Conservation (phyloP, 2,888 invertebrate species). For the Drosophila tanythrix region DNA sequence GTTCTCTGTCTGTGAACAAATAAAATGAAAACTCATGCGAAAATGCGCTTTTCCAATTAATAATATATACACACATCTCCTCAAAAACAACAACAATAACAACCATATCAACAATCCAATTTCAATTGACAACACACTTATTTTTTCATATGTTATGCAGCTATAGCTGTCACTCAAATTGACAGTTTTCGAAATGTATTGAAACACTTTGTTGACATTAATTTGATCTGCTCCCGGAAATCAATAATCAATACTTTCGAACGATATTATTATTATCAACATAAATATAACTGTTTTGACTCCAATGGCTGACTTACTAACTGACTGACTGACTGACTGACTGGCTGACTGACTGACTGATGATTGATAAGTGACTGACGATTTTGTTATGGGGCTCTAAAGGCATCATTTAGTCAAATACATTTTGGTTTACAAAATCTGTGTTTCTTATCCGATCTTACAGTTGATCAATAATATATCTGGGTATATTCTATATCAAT, state of each 20-base stretch:
- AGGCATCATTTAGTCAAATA: background rate
- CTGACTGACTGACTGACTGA: background rate
- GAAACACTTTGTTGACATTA: conserved; percentile 1
- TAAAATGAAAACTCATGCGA: conserved; percentile 26
- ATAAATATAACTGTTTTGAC: background rate
- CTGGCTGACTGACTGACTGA: background rate
- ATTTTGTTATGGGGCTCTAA: background rate
- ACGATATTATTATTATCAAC: background rate
- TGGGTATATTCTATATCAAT: background rate
- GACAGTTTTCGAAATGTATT: background rate
- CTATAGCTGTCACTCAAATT: conserved; percentile 7
- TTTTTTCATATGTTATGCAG: conserved; percentile 12
- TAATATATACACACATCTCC: conserved; percentile 19
- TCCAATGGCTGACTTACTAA: background rate
- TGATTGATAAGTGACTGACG: background rate
- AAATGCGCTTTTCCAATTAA: conserved; percentile 50
- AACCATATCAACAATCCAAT: conserved; percentile 6
- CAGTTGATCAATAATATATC: background rate
- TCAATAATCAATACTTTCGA: background rate
- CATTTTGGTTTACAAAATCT: too few species aligned
- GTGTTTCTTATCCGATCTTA: background rate
- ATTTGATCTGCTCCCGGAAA: background rate
- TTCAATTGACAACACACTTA: background rate
- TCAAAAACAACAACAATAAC: background rate
- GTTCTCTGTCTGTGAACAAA: background rate